A percentile compares a stretch with the other conserved stretches of the same genome.
Evolutionary conservation across 2,797 vertebrate species (phyloP).

Genomic region (Darevskia nairensis): DNA sequence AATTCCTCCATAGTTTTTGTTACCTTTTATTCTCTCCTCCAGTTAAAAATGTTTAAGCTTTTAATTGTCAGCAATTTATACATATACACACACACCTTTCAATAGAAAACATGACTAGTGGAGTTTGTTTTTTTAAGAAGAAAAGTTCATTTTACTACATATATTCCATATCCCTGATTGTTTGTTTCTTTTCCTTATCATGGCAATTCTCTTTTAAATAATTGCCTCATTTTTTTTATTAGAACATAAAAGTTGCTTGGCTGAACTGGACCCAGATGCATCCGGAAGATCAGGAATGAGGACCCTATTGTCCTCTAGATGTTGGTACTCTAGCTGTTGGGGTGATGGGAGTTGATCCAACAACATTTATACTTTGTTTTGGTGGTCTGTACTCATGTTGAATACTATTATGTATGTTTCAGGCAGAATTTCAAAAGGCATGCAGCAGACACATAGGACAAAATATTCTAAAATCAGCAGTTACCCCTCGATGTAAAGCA

Average conservation of each 20-base stretch:
- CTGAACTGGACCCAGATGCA: background rate
- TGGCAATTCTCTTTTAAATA: background rate
- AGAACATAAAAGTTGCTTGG: background rate
- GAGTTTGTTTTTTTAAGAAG: background rate
- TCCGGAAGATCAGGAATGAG: background rate
- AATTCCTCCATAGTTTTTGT: background rate
- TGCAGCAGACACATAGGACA: constrained; percentile 19
- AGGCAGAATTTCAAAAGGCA: background rate
- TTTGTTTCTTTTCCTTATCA: background rate
- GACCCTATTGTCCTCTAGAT: background rate
- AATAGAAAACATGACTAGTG: too few species aligned
- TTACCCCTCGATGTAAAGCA: constrained; percentile 94
- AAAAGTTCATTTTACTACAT: background rate
- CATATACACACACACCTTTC: too few species aligned
- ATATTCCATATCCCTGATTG: background rate
- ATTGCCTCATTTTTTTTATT: background rate
- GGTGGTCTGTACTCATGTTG: background rate
- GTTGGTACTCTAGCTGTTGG: background rate
- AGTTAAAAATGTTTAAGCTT: background rate
- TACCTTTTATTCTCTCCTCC: background rate
- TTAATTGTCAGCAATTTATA: background rate
- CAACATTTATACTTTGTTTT: background rate
- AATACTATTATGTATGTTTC: background rate
- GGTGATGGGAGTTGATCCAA: too few species aligned
- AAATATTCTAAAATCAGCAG: constrained; percentile 42